Evolutionary conservation across 2,113 vertebrate genomes (phyloP).

Genomic region (Silurus asotus): DNA sequence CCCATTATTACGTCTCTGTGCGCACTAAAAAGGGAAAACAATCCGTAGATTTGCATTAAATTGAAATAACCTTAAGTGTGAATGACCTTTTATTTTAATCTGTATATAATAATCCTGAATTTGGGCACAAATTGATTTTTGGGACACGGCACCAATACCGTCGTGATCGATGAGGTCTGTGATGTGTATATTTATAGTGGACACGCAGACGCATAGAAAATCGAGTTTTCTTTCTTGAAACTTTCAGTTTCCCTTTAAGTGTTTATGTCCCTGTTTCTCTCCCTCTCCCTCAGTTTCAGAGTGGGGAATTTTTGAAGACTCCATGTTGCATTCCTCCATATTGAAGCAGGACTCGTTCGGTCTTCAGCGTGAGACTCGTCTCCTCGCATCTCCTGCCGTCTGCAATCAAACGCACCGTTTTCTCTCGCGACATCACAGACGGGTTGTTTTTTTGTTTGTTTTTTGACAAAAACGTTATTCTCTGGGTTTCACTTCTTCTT

Average conservation of each 20-base stretch:
- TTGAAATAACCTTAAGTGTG: neutral
- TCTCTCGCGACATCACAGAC: constrained; percentile 19
- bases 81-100: neutral
- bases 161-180: neutral
- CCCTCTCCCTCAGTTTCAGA: neutral
- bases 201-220: neutral
- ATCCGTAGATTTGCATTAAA: neutral
- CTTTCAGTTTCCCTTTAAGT: neutral
- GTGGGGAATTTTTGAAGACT: neutral
- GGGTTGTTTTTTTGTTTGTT: neutral
- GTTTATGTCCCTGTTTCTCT: too few species aligned
- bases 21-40: neutral
- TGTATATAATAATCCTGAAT: neutral
- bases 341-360: neutral
- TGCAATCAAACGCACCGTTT: constrained; percentile 14
- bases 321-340: constrained; percentile 8
- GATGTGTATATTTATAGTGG: constrained; percentile 13
- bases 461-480: constrained; percentile 27
- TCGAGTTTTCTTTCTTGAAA: neutral
- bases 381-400: neutral
- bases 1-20: neutral
- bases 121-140: too few species aligned
- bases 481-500: constrained; percentile 33
- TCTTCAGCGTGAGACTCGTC: neutral
- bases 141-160: too few species aligned